phyloP scores from a whole-genome alignment of 2,888 invertebrate genomes.

The Caenorhabditis angaria region DNA sequence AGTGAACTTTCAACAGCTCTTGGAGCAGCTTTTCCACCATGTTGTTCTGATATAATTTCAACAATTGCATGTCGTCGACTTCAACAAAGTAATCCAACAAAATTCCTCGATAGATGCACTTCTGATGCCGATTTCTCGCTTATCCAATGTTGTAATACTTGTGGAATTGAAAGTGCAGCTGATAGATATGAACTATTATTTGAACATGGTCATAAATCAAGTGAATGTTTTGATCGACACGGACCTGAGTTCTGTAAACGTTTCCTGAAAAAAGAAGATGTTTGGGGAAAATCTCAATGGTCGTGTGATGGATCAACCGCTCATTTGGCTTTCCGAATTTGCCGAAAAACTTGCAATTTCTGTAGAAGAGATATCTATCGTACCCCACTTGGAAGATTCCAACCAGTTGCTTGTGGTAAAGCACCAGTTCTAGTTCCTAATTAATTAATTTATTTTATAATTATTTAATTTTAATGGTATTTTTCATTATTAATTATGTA shows the following conservation, averaged over 20 bases:
- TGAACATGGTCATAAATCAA: constrained; percentile 52
- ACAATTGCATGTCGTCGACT: constrained; percentile 60
- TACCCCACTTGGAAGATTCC: constrained; percentile 44
- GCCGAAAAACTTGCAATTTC: constrained; percentile 66
- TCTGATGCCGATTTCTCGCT: constrained; percentile 63
- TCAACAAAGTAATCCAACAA: constrained; percentile 49
- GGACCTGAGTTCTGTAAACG: constrained; percentile 58
- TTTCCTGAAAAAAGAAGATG: constrained; percentile 58
- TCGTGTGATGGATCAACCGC: constrained; percentile 64
- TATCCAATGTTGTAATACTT: constrained; percentile 66
- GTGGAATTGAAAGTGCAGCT: constrained; percentile 61
- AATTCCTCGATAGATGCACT: constrained; percentile 56
- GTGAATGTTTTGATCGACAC: constrained; percentile 65
- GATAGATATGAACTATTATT: constrained; percentile 63
- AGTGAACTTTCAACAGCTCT: constrained; percentile 50
- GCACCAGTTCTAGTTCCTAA: constrained; percentile 38
- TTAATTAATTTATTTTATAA: constrained; percentile 11
- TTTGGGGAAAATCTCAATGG: constrained; percentile 61
- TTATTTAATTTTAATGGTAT: constrained; percentile 12
- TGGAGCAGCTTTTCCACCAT: constrained; percentile 56
- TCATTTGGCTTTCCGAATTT: constrained; percentile 64
- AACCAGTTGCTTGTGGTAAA: constrained; percentile 45
- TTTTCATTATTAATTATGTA: not conserved
- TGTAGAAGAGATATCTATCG: constrained; percentile 63
- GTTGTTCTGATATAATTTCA: constrained; percentile 59